These are phyloP conservation scores for Crotalus horridus DNA, from an alignment of 2,113 vertebrate species.

Conservation along the genomic window DNA sequence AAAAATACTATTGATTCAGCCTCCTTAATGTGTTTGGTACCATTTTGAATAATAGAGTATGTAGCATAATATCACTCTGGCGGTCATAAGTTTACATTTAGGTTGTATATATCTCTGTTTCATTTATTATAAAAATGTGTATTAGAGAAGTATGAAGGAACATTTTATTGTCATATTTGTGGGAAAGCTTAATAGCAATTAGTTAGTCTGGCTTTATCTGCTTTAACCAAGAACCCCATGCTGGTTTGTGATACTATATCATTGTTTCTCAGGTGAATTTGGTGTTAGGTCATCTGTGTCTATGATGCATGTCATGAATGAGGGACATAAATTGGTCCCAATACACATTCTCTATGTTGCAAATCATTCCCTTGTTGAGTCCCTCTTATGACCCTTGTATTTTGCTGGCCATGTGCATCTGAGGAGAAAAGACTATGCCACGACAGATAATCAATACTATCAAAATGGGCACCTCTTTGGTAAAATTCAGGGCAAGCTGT, in stretches of 20 bases:
- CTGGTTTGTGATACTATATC: neutral
- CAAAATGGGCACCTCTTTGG: slow-evolving; percentile 31
- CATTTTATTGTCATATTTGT: neutral
- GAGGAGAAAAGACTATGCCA: slow-evolving; percentile 5
- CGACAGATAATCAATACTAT: slow-evolving; percentile 40
- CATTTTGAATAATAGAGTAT: neutral
- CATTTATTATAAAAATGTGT: neutral
- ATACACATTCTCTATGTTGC: slow-evolving; percentile 24
- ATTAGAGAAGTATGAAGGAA: neutral
- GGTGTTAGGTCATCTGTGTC: slow-evolving; percentile 28
- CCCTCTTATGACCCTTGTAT: slow-evolving; percentile 20
- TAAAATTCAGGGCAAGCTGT: slow-evolving; percentile 15
- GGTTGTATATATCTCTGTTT: neutral
- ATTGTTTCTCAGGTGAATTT: slow-evolving; percentile 24
- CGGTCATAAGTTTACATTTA: neutral
- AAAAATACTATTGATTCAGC: too few species aligned
- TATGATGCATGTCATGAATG: slow-evolving; percentile 25
- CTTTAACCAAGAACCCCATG: neutral
- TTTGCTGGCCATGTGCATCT: slow-evolving; percentile 26
- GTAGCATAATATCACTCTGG: neutral
- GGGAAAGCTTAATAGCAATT: neutral
- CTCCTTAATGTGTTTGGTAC: neutral
- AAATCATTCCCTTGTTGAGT: slow-evolving; percentile 18
- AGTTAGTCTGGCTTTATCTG: neutral
- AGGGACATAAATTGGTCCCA: slow-evolving; percentile 36